phyloP scores from a whole-genome alignment of 2,888 invertebrate genomes.

The Morinoia aosen region DNA sequence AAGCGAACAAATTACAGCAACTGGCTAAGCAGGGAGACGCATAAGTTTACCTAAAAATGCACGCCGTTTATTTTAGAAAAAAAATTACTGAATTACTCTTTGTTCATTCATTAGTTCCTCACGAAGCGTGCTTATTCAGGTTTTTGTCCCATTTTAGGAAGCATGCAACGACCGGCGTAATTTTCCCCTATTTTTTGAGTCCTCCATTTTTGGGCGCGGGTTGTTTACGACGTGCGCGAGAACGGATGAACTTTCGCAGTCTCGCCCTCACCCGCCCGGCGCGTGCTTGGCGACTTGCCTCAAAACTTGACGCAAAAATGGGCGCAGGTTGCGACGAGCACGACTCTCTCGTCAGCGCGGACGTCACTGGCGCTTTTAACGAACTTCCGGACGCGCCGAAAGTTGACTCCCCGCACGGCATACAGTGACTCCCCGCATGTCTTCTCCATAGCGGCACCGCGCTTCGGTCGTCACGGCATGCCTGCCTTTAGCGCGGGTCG shows the following conservation, averaged over 20 bases:
- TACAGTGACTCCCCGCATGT: not conserved
- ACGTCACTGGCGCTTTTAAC: not conserved
- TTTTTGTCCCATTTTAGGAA: not conserved
- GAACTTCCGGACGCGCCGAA: conserved; percentile 29
- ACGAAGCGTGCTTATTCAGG: not conserved
- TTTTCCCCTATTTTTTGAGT: not conserved
- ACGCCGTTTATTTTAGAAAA: not conserved
- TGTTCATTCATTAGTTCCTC: not conserved
- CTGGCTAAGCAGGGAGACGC: not conserved
- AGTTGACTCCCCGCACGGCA: not conserved
- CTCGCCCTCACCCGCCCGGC: not conserved
- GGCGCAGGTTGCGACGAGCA: not conserved
- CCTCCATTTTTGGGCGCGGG: not conserved
- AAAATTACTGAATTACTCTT: not conserved
- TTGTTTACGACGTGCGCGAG: not conserved
- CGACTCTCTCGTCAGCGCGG: conserved; percentile 8
- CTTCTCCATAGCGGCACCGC: not conserved
- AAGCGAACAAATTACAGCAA: not conserved
- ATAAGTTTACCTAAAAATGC: not conserved
- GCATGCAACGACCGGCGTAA: not conserved
- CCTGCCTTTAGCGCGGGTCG: not conserved
- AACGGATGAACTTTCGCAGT: not conserved
- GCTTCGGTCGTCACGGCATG: not conserved
- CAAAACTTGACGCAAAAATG: not conserved
- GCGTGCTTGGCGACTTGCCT: not conserved